Evolutionary conservation across 2,888 invertebrate genomes (phyloP).

Genomic region (Ariolimax columbianus): DNA sequence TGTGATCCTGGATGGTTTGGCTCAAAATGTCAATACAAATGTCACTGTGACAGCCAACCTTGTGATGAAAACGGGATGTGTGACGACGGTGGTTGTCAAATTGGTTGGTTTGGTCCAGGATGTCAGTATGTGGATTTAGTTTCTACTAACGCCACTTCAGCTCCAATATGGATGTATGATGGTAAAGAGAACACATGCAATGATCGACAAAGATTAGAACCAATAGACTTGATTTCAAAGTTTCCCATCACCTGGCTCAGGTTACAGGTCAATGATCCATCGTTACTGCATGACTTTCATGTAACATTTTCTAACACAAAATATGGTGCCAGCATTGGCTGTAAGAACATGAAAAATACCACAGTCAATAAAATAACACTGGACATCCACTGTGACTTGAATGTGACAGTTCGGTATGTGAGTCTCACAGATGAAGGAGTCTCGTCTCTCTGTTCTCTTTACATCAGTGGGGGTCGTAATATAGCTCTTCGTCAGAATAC

Average conservation of each 20-base stretch:
- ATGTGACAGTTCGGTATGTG: not conserved
- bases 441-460: constrained; percentile 16
- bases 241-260: not conserved
- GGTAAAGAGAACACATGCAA: not conserved
- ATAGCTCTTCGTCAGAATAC: not conserved
- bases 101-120: constrained; percentile 1
- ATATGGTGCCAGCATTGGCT: not conserved
- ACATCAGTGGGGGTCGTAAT: constrained; percentile 30
- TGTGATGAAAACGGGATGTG: not conserved
- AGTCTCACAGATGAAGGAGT: constrained; percentile 2
- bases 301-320: not conserved
- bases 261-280: not conserved
- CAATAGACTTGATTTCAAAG: not conserved
- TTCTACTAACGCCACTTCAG: not conserved
- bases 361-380: constrained; percentile 2
- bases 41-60: not conserved
- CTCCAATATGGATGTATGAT: not conserved
- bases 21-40: not conserved
- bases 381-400: constrained; percentile 17
- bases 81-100: not conserved
- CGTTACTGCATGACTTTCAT: not conserved
- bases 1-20: not conserved
- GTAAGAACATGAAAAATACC: constrained; percentile 2
- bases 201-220: not conserved
- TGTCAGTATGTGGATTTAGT: not conserved